phyloP scores from a whole-genome alignment of 64 coral and sea anemone genomes.

The Stichodactyla helianthus region DNA sequence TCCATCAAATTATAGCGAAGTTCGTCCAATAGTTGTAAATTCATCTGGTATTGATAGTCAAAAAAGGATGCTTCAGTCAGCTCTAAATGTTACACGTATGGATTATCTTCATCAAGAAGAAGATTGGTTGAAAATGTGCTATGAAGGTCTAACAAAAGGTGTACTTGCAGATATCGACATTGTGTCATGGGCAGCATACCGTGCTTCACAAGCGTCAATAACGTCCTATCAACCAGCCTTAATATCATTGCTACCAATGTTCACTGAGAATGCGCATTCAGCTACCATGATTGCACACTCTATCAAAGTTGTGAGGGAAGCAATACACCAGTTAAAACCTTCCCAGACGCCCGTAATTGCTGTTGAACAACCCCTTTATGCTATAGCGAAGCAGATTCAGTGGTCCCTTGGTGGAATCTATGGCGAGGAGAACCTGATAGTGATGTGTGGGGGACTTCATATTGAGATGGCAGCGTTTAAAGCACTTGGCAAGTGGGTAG shows the following conservation, averaged over 20 bases:
- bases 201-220: neutral
- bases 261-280: constrained; percentile 30
- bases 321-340: constrained; percentile 25
- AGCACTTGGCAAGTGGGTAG: constrained; percentile 26
- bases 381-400: constrained; percentile 48
- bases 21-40: neutral
- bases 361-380: constrained; percentile 29
- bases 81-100: neutral
- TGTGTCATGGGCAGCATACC: constrained; percentile 58
- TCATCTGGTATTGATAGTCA: neutral
- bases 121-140: constrained; percentile 38
- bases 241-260: constrained; percentile 39
- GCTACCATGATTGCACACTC: constrained; percentile 21
- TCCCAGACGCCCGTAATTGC: constrained; percentile 27
- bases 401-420: neutral
- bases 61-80: neutral
- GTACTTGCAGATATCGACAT: constrained; percentile 31
- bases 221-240: constrained; percentile 24
- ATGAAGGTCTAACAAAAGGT: constrained; percentile 12
- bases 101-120: neutral
- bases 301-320: constrained; percentile 9
- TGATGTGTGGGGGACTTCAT: constrained; percentile 30
- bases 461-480: constrained; percentile 48
- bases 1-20: constrained; percentile 16
- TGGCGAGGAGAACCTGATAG: neutral